These are phyloP conservation scores for Drosophila siamana DNA, from an alignment of 2,888 invertebrate species.

Conservation along the genomic window DNA sequence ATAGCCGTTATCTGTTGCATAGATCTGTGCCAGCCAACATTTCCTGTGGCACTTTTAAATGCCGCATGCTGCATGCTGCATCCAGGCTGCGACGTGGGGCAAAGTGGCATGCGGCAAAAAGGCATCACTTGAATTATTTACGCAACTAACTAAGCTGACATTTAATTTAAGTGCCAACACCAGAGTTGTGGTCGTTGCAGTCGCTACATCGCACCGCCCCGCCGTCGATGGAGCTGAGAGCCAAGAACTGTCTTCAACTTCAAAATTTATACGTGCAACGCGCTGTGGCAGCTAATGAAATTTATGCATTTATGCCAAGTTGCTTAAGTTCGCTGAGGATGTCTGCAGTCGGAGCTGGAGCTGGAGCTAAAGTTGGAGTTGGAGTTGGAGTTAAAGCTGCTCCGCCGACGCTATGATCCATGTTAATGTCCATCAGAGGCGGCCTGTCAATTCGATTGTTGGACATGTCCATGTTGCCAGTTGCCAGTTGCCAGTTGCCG, in stretches of 20 bases:
- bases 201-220: too few relatives aligned
- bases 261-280: conserved; percentile 33
- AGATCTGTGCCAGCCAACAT: conserved; percentile 42
- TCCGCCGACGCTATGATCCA: conserved; percentile 72
- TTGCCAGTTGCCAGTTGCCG: conserved; percentile 4
- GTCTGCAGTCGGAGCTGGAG: conserved; percentile 8
- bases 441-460: conserved; percentile 80
- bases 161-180: conserved; percentile 78
- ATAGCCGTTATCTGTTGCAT: conserved; percentile 41
- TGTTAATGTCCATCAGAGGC: conserved; percentile 82
- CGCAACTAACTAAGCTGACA: conserved; percentile 67
- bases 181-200: conserved; percentile 1
- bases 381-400: conserved; percentile 1
- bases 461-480: conserved; percentile 78
- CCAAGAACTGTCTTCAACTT: conserved; percentile 51
- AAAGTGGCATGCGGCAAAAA: conserved; percentile 3
- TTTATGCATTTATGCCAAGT: conserved; percentile 81
- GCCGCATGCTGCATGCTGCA: conserved; percentile 2
- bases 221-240: background rate
- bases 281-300: conserved; percentile 71
- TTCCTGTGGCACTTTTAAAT: conserved; percentile 53
- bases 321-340: conserved; percentile 46
- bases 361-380: background rate
- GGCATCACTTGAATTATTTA: conserved; percentile 67
- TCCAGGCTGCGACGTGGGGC: background rate